Base-by-base conservation (phyloP, 2,113 vertebrate genomes). In the Pitta sordida region DNA sequence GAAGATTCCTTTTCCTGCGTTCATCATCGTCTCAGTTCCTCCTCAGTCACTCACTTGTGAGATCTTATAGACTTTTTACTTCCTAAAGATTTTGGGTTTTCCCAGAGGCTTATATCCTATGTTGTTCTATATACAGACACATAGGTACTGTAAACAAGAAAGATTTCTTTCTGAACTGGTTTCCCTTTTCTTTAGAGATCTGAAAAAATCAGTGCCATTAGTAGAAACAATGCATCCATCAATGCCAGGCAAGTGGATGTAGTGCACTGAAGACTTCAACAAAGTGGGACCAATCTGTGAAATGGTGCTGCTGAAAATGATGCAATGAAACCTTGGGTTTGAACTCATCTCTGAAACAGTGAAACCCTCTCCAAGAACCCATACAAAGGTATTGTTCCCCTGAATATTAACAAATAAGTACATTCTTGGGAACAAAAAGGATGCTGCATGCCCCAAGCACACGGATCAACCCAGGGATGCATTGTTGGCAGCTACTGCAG, bases 361-460 rank as follows among this genome's bases (percentile, higher is more conserved):
- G 55, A 67, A 78, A 63, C 10, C 24, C 32, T 29, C 20, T 34
- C 34, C 0, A 2, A 67, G 48, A 80, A 55, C 12, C 10, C 0
- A 0, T 20, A 15, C 3, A 30, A 37, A 87, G 29, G 26, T 29
- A 58, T 62, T 78, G 89, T 59, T 4, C 22, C 9, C 0, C 4
- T 53, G 27, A 9, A 26, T 59, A 26, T 49, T 43, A 58, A 77
- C 5, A 65, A 56, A 15, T 22, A 65, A 80, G 7, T 19, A 21
- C 2, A 3, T 9, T 56, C 9, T 56, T 56, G 37, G 27, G 44
- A 69, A 26, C 12, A 44, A 36, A 78, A 74, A 53, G 10, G 34
- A 5, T 41, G 48, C 14, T 88, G 23, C 36, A 11, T 27, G 34
- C 4, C 37, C 34, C 29, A 19, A 63, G 30, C 36, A 16, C 26